Percentiles rank a stretch among this genome's conserved stretches.
phyloP scores from a whole-genome alignment of 1,140 invertebrate genomes.

The Trachymyrmex cornetzi region DNA sequence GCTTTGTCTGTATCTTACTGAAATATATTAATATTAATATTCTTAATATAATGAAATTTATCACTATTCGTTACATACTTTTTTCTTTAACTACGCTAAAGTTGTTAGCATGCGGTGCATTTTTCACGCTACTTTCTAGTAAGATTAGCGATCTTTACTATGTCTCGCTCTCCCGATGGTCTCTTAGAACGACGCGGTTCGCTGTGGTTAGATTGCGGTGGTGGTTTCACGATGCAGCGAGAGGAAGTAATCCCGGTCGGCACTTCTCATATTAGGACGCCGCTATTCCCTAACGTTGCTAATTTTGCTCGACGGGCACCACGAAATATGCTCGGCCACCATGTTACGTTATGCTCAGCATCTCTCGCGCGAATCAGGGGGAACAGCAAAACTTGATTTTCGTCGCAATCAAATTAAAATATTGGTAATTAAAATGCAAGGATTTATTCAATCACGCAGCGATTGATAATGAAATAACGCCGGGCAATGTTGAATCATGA shows the following conservation, averaged over 20 bases:
- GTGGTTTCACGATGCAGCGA: slow-evolving; percentile 57
- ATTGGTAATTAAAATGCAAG: slow-evolving; percentile 53
- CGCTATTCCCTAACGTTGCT: slow-evolving; percentile 73
- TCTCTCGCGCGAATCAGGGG: neutral
- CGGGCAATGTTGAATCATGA: neutral
- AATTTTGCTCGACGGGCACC: slow-evolving; percentile 61
- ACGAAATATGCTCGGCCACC: slow-evolving; percentile 57
- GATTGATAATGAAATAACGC: neutral
- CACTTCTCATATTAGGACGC: slow-evolving; percentile 70
- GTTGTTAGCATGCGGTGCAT: neutral
- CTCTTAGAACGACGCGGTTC: slow-evolving; percentile 25
- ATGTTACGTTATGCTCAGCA: neutral
- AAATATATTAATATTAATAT: neutral
- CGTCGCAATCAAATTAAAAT: slow-evolving; percentile 63
- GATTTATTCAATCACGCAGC: neutral
- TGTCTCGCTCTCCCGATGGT: neutral
- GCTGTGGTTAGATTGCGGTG: slow-evolving; percentile 64
- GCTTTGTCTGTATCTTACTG: neutral
- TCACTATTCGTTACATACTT: neutral
- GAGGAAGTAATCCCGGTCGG: slow-evolving; percentile 70
- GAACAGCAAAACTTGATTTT: slow-evolving; percentile 64
- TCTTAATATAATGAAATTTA: neutral
- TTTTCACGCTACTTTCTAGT: slow-evolving; percentile 1
- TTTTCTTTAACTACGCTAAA: neutral
- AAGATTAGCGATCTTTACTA: neutral